Evolutionary conservation across 2,797 vertebrate species (phyloP).

Genomic region (Phataginus tricuspis): DNA sequence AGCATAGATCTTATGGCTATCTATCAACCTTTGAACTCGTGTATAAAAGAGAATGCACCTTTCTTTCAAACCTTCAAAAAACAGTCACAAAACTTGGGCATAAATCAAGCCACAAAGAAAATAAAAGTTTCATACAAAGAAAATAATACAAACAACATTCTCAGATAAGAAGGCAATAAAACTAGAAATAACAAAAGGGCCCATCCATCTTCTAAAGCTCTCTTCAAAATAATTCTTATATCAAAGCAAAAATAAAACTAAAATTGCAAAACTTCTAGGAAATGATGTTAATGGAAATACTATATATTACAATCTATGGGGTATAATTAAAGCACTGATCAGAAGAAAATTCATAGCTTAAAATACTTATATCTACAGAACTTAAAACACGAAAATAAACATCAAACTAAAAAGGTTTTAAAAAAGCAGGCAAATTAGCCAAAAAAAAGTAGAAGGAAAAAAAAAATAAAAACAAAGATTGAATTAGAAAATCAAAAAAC

Average conservation of each 20-base stretch:
- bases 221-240: constrained; percentile 5
- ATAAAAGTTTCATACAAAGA: neutral
- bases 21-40: neutral
- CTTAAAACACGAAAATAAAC: neutral
- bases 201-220: neutral
- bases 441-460: neutral
- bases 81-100: neutral
- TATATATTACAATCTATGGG: neutral
- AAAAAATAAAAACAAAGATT: neutral
- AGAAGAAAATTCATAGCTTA: neutral
- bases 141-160: neutral
- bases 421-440: neutral
- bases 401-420: neutral
- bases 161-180: neutral
- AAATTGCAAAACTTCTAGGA: neutral
- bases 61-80: neutral
- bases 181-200: neutral
- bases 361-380: neutral
- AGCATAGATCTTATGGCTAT: neutral
- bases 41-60: neutral
- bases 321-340: neutral
- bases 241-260: neutral
- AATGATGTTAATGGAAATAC: neutral
- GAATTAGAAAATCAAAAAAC: neutral
- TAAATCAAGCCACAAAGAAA: neutral